Percentiles rank a stretch among this genome's conserved stretches.
These are phyloP conservation scores for Orthosia gothica DNA, from an alignment of 2,888 invertebrate genomes.

Conservation along the genomic window DNA sequence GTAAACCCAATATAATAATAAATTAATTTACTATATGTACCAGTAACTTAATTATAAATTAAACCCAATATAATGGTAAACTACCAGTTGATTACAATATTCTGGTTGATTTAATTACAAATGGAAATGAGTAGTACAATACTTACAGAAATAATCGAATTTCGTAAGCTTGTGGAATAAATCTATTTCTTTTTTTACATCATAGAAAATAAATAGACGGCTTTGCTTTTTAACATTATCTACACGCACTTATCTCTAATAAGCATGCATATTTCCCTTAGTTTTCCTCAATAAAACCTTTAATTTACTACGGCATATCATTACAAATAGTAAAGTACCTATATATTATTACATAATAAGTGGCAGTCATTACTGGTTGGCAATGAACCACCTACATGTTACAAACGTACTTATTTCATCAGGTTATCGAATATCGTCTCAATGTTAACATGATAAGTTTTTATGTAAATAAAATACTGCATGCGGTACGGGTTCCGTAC, in stretches of 20 bases:
- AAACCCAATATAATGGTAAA: not conserved
- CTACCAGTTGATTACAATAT: not conserved
- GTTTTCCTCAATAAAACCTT: constrained; percentile 36
- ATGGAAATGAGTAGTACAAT: constrained; percentile 4
- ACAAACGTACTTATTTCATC: not conserved
- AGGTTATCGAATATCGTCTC: no score
- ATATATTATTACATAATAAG: not conserved
- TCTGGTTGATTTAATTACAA: constrained; percentile 9
- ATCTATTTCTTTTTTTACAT: not conserved
- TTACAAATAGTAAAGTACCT: constrained; percentile 11
- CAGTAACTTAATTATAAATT: constrained; percentile 7
- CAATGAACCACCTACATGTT: constrained; percentile 27
- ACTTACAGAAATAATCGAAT: not conserved
- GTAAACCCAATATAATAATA: not conserved
- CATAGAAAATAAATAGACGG: not conserved
- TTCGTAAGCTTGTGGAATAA: not conserved
- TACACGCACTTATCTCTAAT: constrained; percentile 20
- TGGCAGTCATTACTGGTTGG: constrained; percentile 16
- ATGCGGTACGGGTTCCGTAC: no score
- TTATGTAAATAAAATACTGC: no score
- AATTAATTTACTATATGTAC: no score
- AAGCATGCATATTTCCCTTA: constrained; percentile 16
- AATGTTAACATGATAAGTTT: no score
- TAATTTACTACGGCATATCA: constrained; percentile 33
- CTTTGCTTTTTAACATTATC: not conserved